phyloP scores from a whole-genome alignment of 2,888 invertebrate genomes.

The Griposia aprilina region DNA sequence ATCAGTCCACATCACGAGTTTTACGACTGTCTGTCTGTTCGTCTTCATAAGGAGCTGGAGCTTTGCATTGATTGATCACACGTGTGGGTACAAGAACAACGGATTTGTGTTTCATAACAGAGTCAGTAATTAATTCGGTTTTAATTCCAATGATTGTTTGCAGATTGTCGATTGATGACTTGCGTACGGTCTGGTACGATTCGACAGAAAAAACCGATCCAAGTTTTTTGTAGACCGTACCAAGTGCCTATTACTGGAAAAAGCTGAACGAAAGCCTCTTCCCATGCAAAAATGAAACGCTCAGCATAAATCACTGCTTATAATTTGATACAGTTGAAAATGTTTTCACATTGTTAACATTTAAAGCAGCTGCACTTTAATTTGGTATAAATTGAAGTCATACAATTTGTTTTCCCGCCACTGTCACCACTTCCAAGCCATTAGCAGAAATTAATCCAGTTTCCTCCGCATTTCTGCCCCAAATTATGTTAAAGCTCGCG shows the following conservation, averaged over 20 bases:
- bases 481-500: conserved; percentile 56
- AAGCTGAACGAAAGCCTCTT: not conserved
- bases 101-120: conserved; percentile 66
- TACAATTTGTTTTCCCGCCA: conserved; percentile 75
- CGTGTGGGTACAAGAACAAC: conserved; percentile 76
- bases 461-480: conserved; percentile 73
- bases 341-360: conserved; percentile 20
- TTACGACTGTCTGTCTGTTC: conserved; percentile 87
- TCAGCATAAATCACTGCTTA: not conserved
- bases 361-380: conserved; percentile 37
- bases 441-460: conserved; percentile 76
- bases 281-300: not conserved
- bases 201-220: not conserved
- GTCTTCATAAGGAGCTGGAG: conserved; percentile 83
- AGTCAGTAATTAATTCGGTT: conserved; percentile 55
- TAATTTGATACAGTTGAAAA: conserved; percentile 12
- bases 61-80: conserved; percentile 86
- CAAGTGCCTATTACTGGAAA: not conserved
- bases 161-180: conserved; percentile 36
- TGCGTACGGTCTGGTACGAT: not conserved
- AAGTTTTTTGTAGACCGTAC: not conserved
- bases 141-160: conserved; percentile 54
- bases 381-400: conserved; percentile 72
- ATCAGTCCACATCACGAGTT: conserved; percentile 83
- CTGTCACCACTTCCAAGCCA: conserved; percentile 76